Evolutionary conservation across 1,140 invertebrate genomes (phyloP).

Genomic region (Drosophila busckii): DNA sequence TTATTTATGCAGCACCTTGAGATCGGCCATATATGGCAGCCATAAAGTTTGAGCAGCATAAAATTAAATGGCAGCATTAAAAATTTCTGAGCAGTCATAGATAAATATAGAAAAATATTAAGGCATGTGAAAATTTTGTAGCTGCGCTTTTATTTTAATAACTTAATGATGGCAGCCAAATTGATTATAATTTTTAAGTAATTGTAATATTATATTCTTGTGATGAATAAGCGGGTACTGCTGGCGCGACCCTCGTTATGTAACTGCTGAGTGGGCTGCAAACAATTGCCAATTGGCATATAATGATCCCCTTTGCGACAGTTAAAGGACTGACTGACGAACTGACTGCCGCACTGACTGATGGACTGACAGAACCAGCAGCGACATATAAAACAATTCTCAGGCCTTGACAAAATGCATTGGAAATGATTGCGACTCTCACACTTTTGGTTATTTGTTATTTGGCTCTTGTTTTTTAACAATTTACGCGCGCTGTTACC

Average conservation of each 20-base stretch:
- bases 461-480: constrained; percentile 55
- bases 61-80: constrained; percentile 6
- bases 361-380: constrained; percentile 55
- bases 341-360: constrained; percentile 11
- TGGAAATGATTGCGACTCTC: constrained; percentile 61
- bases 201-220: constrained; percentile 21
- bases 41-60: constrained; percentile 6
- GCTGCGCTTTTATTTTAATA: too few species aligned
- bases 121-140: too few species aligned
- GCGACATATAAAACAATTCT: constrained; percentile 66
- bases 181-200: constrained; percentile 30
- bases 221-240: constrained; percentile 20
- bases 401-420: constrained; percentile 72
- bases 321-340: constrained; percentile 22
- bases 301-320: constrained; percentile 65
- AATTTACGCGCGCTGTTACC: constrained; percentile 71
- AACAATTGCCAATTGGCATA: constrained; percentile 76
- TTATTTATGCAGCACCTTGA: constrained; percentile 15
- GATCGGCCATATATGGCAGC: constrained; percentile 15
- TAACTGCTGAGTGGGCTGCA: constrained; percentile 54
- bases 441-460: constrained; percentile 52
- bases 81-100: too few species aligned
- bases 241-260: constrained; percentile 19
- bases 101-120: too few species aligned
- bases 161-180: too few species aligned